A percentile compares a stretch with the other conserved stretches of the same genome.
Conservation (phyloP, 1,140 invertebrate species). For the Episyrphus balteatus region DNA sequence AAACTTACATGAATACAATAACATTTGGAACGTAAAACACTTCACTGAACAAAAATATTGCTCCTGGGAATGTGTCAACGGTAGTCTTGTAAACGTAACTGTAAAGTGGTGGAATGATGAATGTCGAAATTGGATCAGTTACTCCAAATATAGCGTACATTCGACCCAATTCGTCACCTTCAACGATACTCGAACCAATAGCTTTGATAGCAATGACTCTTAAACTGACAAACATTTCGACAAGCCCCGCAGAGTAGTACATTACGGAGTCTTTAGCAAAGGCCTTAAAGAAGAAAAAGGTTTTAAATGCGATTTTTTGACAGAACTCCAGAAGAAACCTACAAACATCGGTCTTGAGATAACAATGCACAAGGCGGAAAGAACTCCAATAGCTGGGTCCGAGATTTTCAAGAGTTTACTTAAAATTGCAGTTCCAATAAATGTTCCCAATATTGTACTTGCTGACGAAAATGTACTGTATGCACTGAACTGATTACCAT, state of each 20-base stretch:
- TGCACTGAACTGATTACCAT: constrained; percentile 29
- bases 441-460: constrained; percentile 21
- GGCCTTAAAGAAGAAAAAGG: constrained; percentile 12
- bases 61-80: constrained; percentile 27
- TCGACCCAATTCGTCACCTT: constrained; percentile 32
- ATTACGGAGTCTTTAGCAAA: constrained; percentile 19
- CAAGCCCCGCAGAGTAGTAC: constrained; percentile 25
- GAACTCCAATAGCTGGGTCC: constrained; percentile 26
- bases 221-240: constrained; percentile 32
- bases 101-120: constrained; percentile 31
- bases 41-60: constrained; percentile 31
- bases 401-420: constrained; percentile 31
- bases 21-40: constrained; percentile 31
- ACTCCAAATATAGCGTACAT: constrained; percentile 35
- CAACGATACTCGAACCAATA: constrained; percentile 32
- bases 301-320: background rate
- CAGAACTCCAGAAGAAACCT: constrained; percentile 6
- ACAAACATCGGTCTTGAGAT: constrained; percentile 25
- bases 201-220: constrained; percentile 32
- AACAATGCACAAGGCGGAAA: constrained; percentile 24
- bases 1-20: constrained; percentile 32
- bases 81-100: constrained; percentile 25
- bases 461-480: constrained; percentile 23
- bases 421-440: constrained; percentile 30
- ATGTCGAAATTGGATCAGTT: constrained; percentile 26